Evolutionary conservation across 2,888 invertebrate species (phyloP).

Genomic region (Tipula unca): DNA sequence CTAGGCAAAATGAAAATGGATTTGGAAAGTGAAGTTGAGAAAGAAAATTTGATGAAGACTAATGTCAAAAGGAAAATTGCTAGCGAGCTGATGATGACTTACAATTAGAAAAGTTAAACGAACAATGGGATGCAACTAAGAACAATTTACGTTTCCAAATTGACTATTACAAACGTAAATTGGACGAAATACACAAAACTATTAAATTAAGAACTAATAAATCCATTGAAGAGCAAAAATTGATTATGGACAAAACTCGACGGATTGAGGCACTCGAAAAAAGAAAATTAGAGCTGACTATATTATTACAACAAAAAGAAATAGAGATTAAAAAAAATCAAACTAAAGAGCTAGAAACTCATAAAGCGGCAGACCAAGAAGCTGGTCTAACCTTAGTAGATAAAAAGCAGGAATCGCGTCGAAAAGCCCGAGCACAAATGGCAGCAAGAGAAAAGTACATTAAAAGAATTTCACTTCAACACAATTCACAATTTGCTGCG

Average conservation of each 20-base stretch:
- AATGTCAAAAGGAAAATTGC: not conserved
- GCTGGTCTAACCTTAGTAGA: not conserved
- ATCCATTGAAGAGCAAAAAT: not conserved
- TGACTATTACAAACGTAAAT: not conserved
- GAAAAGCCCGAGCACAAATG: not conserved
- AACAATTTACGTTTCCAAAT: not conserved
- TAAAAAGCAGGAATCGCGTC: not conserved
- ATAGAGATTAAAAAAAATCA: too few relatives aligned
- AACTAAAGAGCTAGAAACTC: not conserved
- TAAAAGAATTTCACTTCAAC: too few relatives aligned
- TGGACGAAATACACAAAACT: not conserved
- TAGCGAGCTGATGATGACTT: not conserved
- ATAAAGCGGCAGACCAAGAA: not conserved
- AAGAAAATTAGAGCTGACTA: not conserved
- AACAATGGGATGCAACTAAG: not conserved
- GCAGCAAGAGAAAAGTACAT: not conserved
- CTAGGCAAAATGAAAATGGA: not conserved
- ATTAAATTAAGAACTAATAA: not conserved
- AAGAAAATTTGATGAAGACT: not conserved
- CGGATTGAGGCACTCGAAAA: too few relatives aligned
- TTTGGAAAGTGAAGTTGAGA: not conserved
- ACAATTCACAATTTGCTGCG: too few relatives aligned
- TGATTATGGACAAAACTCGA: not conserved
- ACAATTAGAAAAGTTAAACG: too few relatives aligned
- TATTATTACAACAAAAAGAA: not conserved